Evolutionary conservation across 2,113 vertebrate species (phyloP).

Genomic region (Oceanites oceanicus): DNA sequence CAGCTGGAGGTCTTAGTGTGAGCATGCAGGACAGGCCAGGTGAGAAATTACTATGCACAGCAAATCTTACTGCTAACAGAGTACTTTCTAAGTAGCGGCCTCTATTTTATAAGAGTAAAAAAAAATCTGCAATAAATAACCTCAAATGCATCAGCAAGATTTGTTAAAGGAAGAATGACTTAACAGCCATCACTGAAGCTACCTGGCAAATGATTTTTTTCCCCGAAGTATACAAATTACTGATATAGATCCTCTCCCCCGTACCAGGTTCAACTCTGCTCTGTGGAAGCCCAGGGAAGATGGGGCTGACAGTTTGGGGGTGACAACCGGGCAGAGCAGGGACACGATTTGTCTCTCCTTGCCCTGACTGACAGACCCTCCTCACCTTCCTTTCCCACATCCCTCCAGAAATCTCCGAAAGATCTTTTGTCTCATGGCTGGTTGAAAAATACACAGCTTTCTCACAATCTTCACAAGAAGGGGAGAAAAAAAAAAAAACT

Average conservation of each 20-base stretch:
- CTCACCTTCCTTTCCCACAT: background rate
- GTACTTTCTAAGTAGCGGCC: background rate
- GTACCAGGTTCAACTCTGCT: background rate
- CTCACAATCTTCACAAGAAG: background rate
- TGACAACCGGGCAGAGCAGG: background rate
- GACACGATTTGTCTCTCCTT: background rate
- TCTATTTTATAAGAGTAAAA: background rate
- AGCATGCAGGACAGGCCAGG: background rate
- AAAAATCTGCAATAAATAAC: background rate
- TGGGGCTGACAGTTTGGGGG: background rate
- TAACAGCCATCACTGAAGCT: background rate
- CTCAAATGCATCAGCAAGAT: background rate
- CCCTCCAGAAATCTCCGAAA: background rate
- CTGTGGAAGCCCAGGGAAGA: background rate
- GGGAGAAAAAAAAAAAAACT: background rate
- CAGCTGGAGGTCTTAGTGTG: background rate
- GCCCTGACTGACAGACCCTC: background rate
- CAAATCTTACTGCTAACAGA: background rate
- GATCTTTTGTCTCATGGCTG: background rate
- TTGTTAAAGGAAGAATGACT: background rate
- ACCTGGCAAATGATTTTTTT: background rate
- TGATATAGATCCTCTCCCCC: background rate
- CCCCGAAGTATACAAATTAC: background rate
- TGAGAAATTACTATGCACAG: background rate
- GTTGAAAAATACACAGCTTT: background rate